Percentiles rank a stretch among this genome's conserved stretches.
phyloP scores from a whole-genome alignment of 1,140 invertebrate genomes.

The Calephelis virginiensis region DNA sequence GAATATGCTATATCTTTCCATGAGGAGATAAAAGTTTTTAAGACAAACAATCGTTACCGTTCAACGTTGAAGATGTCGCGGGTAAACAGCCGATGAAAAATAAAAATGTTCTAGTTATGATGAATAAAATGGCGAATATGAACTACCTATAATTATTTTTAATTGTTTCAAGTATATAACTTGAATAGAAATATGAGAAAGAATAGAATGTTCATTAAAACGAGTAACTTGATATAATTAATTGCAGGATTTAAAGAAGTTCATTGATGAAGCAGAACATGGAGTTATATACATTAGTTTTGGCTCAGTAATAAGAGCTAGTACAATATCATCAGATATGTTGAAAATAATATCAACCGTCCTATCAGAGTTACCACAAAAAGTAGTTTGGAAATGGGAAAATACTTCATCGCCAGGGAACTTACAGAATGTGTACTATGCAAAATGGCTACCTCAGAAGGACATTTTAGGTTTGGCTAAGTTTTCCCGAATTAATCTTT shows the following conservation, averaged over 20 bases:
- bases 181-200: no score
- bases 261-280: slow-evolving; percentile 82
- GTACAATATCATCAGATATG: slow-evolving; percentile 79
- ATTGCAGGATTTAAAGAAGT: slow-evolving; percentile 81
- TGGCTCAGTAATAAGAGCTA: slow-evolving; percentile 82
- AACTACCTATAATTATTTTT: no score
- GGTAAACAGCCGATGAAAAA: no score
- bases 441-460: slow-evolving; percentile 84
- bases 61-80: no score
- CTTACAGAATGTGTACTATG: slow-evolving; percentile 81
- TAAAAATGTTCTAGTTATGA: no score
- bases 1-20: no score
- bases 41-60: no score
- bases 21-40: no score
- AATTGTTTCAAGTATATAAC: no score
- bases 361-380: slow-evolving; percentile 80
- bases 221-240: background rate
- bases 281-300: slow-evolving; percentile 86
- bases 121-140: no score
- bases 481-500: no score
- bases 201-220: no score
- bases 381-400: slow-evolving; percentile 84
- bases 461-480: slow-evolving; percentile 80
- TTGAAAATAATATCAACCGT: slow-evolving; percentile 80
- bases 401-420: slow-evolving; percentile 80